Conservation (phyloP, 2,113 vertebrate genomes). For the Eleginops maclovinus region DNA sequence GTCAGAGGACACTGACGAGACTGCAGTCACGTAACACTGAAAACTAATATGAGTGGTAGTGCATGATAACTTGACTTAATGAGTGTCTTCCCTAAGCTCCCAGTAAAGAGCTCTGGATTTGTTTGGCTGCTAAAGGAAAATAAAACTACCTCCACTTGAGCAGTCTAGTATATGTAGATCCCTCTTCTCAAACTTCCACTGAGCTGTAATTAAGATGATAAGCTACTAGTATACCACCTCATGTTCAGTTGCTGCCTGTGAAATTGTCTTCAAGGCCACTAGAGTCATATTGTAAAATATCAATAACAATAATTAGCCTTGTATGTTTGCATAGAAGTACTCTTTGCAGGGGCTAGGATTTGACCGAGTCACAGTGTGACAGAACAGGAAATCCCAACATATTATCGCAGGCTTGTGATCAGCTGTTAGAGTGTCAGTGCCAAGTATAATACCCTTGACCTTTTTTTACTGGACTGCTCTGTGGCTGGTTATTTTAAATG, state of each 20-base stretch:
- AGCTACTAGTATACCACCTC: not conserved
- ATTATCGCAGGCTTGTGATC: slow-evolving; percentile 7
- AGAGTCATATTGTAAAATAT: slow-evolving; percentile 6
- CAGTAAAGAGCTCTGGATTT: slow-evolving; percentile 27
- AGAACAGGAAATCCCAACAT: slow-evolving; percentile 31
- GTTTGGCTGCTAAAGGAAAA: slow-evolving; percentile 40
- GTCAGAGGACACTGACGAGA: slow-evolving; percentile 48
- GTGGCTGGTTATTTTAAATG: not conserved
- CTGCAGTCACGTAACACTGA: slow-evolving; percentile 31
- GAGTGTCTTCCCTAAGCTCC: slow-evolving; percentile 58
- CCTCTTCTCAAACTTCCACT: not conserved
- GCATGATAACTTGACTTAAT: slow-evolving; percentile 73
- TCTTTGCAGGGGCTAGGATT: slow-evolving; percentile 12
- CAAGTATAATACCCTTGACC: slow-evolving; percentile 22
- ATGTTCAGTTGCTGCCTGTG: not conserved
- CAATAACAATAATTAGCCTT: slow-evolving; percentile 8
- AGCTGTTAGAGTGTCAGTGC: slow-evolving; percentile 39
- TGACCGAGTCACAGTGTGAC: slow-evolving; percentile 28
- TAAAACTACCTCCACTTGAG: slow-evolving; percentile 47
- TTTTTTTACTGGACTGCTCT: not conserved
- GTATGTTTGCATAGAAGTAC: not conserved
- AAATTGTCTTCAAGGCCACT: slow-evolving; percentile 9
- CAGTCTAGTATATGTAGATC: slow-evolving; percentile 6
- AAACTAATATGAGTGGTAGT: slow-evolving; percentile 53
- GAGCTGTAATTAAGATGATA: slow-evolving; percentile 6